Evolutionary conservation across 2,113 vertebrate genomes (phyloP).

Genomic region (Ciconia maguari): DNA sequence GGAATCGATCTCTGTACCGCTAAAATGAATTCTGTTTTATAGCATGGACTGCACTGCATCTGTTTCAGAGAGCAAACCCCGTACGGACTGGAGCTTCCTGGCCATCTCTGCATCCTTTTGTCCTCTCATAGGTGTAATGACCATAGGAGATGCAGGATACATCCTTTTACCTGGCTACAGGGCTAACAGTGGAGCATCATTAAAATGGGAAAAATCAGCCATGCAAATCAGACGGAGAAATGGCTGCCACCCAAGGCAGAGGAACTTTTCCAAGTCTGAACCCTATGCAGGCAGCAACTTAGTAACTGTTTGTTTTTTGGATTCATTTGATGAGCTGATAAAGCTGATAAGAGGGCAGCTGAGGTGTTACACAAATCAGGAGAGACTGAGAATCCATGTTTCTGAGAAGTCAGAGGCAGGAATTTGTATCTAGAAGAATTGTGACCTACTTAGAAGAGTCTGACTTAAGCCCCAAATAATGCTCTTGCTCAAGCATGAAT

Average conservation of each 20-base stretch:
- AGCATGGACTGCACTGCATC: neutral
- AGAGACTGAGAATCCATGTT: neutral
- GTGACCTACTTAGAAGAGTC: conserved; percentile 57
- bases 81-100: neutral
- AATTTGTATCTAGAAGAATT: conserved; percentile 43
- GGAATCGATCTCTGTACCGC: neutral
- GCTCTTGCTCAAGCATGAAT: conserved; percentile 66
- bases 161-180: neutral
- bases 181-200: neutral
- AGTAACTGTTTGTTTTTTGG: conserved; percentile 27
- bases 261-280: conserved; percentile 34
- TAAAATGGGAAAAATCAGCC: neutral
- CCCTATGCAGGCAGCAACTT: conserved; percentile 16
- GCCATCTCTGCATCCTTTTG: neutral
- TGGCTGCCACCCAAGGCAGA: neutral
- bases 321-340: conserved; percentile 28
- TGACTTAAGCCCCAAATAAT: conserved; percentile 64
- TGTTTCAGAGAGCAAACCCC: neutral
- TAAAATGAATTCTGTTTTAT: neutral
- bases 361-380: conserved; percentile 39
- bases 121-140: neutral
- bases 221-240: neutral
- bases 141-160: neutral
- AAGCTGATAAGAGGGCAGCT: conserved; percentile 37
- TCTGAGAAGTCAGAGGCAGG: conserved; percentile 29